Evolutionary conservation across 2,797 vertebrate species (phyloP), one percentile per base, ranked within the genome.

Genomic region (Sebastes flavidus): DNA sequence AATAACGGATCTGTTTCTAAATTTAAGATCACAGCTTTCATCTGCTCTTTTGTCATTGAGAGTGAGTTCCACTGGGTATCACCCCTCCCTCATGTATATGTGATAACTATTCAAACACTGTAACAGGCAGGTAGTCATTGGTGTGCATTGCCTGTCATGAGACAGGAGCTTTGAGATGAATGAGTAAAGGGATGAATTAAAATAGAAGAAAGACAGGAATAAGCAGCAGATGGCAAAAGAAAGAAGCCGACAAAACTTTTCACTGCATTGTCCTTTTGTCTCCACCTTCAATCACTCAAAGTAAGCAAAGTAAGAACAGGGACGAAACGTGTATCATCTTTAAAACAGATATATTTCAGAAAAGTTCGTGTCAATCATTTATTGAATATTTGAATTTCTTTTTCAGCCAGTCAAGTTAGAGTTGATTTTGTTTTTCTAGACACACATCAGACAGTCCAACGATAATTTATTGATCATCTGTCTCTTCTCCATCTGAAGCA

Each of bases 181-280:
- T 75, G 86, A 83, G 78, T 78, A 82, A 70, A 58, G 67, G 78
- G 62, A 80, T 81, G 46, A 68, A 88, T 84, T 76, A 22, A 65
- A 67, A 77, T 18, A 34, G 62, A 68, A 82, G 30, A 84, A 87
- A 74, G 78, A 79, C 30, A 16, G 69, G 72, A 82, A 77, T 55
- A 58, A 74, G 83, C 79, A 82, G 78, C 87, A 89, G 87, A 88
- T 87, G 86, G 91, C 63, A 80, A 84, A 70, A 84, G 73, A 86
- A 81, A 89, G 80, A 82, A 36, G 70, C 66, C 81, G 82, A 65
- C 79, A 77, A 34, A 84, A 76, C 81, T 65, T 83, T 78, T 79
- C 52, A 22, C 32, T 25, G 52, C 61, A 49, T 38, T 46, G 72
- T 38, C 61, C 58, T 78, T 72, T 79, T 78, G 68, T 85, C 71